Conservation (phyloP, 2,888 invertebrate genomes). For the Cataglyphis altisquamis region DNA sequence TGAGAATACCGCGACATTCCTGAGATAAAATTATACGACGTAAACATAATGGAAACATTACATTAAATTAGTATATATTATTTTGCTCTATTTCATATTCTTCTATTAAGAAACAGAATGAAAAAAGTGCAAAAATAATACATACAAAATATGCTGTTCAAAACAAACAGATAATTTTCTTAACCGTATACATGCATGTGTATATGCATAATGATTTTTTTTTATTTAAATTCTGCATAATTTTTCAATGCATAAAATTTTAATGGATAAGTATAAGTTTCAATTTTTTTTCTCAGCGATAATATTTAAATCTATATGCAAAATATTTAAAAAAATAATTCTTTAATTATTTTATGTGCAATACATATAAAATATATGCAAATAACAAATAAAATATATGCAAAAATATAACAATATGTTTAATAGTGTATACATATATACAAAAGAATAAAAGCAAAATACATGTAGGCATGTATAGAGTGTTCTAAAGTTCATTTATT, state of each 20-base stretch:
- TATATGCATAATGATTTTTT: neutral
- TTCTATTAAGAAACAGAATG: neutral
- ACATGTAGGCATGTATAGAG: neutral
- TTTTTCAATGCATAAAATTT: neutral
- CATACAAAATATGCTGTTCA: neutral
- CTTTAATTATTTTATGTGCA: constrained; percentile 19
- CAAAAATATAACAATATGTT: neutral
- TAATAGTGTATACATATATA: neutral
- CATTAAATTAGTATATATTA: neutral
- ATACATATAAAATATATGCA: neutral
- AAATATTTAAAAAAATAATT: neutral
- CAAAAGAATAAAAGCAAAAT: neutral
- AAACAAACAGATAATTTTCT: neutral
- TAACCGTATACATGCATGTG: neutral
- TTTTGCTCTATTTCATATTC: neutral
- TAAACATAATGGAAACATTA: neutral
- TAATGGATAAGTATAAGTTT: neutral
- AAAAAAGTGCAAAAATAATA: neutral
- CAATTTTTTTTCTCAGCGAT: neutral
- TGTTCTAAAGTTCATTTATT: neutral
- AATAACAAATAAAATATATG: neutral
- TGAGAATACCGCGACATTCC: neutral
- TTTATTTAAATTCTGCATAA: neutral
- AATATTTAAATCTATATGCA: neutral
- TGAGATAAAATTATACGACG: neutral